Evolutionary conservation across 2,113 vertebrate genomes (phyloP).

Genomic region (Silurus asotus): DNA sequence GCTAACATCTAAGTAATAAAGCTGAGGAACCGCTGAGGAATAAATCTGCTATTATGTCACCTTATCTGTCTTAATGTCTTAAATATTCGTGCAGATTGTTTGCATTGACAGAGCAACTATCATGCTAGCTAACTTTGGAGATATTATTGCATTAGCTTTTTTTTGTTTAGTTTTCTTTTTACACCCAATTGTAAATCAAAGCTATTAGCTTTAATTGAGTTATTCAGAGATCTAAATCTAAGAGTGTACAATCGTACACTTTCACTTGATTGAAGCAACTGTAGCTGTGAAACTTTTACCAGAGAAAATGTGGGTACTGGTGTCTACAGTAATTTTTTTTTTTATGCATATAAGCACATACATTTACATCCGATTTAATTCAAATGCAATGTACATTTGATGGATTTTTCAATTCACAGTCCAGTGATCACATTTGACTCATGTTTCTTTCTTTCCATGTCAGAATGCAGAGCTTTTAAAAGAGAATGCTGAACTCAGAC

Average conservation of each 20-base stretch:
- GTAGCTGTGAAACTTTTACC: background rate
- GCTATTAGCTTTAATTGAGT: background rate
- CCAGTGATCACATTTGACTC: background rate
- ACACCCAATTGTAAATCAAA: too few species aligned
- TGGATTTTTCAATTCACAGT: background rate
- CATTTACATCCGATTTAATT: background rate
- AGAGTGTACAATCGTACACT: background rate
- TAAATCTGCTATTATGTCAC: background rate
- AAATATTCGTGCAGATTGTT: background rate
- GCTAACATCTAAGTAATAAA: background rate
- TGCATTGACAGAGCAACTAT: background rate
- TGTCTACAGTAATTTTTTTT: background rate
- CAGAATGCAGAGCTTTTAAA: slow-evolving; percentile 62
- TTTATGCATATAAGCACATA: background rate
- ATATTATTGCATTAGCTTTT: background rate
- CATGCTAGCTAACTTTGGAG: background rate
- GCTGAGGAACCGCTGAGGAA: background rate
- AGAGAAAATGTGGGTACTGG: background rate
- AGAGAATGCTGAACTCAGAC: slow-evolving; percentile 61
- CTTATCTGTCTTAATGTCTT: background rate
- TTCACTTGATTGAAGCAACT: background rate
- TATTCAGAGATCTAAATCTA: too few species aligned
- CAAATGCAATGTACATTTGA: background rate
- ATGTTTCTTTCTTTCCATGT: background rate
- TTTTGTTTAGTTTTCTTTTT: too few species aligned